Evolutionary conservation across 2,888 invertebrate species (phyloP).

Genomic region (Allolobophora icterica): DNA sequence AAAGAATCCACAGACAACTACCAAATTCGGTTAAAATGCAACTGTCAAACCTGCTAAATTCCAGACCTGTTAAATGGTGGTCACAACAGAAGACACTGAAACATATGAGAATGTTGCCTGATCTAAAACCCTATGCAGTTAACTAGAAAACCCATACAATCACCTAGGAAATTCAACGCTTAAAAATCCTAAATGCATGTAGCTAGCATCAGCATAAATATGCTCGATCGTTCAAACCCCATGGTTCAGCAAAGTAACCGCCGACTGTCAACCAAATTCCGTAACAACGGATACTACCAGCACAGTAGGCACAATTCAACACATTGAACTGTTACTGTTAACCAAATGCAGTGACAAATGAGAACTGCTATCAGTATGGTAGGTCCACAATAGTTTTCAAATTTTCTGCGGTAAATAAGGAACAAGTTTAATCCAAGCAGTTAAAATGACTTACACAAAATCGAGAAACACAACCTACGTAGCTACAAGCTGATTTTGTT

Average conservation of each 20-base stretch:
- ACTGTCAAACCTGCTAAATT: background rate
- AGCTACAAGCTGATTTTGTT: background rate
- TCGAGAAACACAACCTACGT: background rate
- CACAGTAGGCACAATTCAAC: background rate
- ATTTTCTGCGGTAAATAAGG: background rate
- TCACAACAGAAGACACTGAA: background rate
- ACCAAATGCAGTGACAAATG: background rate
- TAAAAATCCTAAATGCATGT: background rate
- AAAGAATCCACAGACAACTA: background rate
- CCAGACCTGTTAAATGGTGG: background rate
- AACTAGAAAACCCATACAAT: background rate
- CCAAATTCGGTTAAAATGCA: background rate
- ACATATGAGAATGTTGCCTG: background rate
- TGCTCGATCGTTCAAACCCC: background rate
- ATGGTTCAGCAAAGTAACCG: background rate
- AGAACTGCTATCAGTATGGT: background rate
- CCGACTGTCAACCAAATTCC: background rate
- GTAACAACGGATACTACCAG: background rate
- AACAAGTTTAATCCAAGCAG: background rate
- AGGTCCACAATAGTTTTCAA: background rate
- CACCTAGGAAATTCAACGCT: background rate
- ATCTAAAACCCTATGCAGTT: background rate
- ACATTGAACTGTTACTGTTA: background rate
- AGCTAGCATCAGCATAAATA: background rate
- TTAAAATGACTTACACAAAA: constrained; percentile 3